Evolutionary conservation across 1,140 invertebrate genomes (phyloP).

Genomic region (Drosophila melanica): DNA sequence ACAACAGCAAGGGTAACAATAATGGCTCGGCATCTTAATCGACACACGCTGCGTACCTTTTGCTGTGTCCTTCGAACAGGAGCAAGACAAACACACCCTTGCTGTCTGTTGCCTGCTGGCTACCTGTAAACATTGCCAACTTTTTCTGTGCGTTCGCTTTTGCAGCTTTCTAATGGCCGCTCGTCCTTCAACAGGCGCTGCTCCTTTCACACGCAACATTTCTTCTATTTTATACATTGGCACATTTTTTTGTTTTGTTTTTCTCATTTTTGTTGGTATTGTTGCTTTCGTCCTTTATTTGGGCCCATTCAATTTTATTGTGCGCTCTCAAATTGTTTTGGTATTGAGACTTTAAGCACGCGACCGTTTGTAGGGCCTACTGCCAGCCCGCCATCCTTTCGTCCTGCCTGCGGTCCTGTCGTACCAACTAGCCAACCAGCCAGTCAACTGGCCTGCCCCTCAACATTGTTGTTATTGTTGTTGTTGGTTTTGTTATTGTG

Average conservation of each 20-base stretch:
- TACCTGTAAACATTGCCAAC: constrained; percentile 67
- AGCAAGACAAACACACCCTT: constrained; percentile 52
- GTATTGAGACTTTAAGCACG: constrained; percentile 82
- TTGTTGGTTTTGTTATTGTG: constrained; percentile 17
- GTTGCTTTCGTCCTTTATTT: constrained; percentile 42
- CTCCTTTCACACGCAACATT: constrained; percentile 75
- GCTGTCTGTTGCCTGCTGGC: constrained; percentile 42
- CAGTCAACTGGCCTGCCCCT: constrained; percentile 23
- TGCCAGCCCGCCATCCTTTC: constrained; percentile 6
- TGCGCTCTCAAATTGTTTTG: constrained; percentile 80
- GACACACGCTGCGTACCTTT: constrained; percentile 75
- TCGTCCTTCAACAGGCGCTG: constrained; percentile 76
- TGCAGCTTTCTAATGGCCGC: constrained; percentile 71
- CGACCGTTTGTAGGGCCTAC: constrained; percentile 52
- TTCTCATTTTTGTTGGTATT: constrained; percentile 13
- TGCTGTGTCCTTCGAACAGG: constrained; percentile 53
- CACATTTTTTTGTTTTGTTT: constrained; percentile 55
- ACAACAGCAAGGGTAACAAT: constrained; percentile 1
- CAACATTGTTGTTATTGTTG: constrained; percentile 10
- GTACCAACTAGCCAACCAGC: constrained; percentile 17
- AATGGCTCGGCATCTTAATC: constrained; percentile 72
- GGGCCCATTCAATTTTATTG: constrained; percentile 77
- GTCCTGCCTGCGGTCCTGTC: constrained; percentile 14
- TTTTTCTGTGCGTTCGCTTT: constrained; percentile 54
- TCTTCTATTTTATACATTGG: constrained; percentile 42